These are phyloP conservation scores for Rhagium mordax DNA, from an alignment of 2,888 invertebrate species.

Conservation along the genomic window DNA sequence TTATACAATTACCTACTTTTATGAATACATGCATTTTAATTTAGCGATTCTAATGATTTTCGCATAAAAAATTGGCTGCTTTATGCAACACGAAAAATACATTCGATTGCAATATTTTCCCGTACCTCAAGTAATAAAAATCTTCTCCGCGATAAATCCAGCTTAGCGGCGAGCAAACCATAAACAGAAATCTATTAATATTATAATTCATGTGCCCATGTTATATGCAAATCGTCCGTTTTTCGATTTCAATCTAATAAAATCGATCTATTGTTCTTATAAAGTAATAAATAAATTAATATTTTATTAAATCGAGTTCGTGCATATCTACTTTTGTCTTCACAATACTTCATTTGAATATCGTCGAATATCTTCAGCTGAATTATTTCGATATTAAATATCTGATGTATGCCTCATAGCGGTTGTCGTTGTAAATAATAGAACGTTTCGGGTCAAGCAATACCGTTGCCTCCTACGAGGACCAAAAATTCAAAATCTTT, in stretches of 20 bases:
- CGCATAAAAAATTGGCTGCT: conserved; percentile 22
- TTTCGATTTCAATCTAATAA: conserved; percentile 69
- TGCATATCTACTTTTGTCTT: conserved; percentile 60
- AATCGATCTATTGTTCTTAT: conserved; percentile 70
- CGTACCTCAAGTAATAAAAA: neutral
- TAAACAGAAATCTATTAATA: conserved; percentile 60
- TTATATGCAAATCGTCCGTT: conserved; percentile 64
- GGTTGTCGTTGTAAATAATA: neutral
- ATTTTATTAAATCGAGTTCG: conserved; percentile 64
- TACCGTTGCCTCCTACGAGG: neutral
- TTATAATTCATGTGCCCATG: conserved; percentile 62
- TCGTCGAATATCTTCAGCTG: conserved; percentile 61
- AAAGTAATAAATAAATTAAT: conserved; percentile 69
- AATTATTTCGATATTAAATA: conserved; percentile 59
- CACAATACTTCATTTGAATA: conserved; percentile 68
- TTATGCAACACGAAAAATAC: too few species aligned
- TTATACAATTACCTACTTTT: conserved; percentile 31
- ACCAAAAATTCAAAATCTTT: too few species aligned
- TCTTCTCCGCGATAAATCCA: conserved; percentile 11
- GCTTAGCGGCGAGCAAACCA: conserved; percentile 36
- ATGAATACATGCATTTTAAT: conserved; percentile 34
- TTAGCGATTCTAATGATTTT: conserved; percentile 23
- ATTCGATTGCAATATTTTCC: conserved; percentile 5
- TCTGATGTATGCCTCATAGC: conserved; percentile 42
- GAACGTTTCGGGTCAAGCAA: neutral